Conservation (phyloP, 2,888 invertebrate genomes). For the Nasonia oneida region DNA sequence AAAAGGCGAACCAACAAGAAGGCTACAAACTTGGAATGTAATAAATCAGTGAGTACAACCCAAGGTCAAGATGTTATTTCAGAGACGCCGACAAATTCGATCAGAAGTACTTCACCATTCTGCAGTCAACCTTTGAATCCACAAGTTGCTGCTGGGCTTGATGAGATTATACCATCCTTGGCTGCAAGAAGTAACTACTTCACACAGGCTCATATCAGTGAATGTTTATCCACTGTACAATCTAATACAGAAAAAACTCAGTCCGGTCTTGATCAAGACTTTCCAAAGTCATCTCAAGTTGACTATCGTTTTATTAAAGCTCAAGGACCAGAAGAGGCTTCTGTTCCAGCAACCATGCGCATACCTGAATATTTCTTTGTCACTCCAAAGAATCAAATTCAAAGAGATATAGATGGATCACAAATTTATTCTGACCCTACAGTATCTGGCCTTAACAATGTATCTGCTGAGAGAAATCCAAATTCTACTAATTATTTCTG, state of each 20-base stretch:
- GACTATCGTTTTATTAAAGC: not conserved
- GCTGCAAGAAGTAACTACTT: not conserved
- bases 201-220: constrained; percentile 9
- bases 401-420: not conserved
- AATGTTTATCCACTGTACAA: not conserved
- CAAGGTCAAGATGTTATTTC: not conserved
- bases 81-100: constrained; percentile 29
- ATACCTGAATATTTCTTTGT: not conserved
- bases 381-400: not conserved
- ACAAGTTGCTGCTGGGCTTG: not conserved
- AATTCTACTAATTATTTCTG: not conserved
- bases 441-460: constrained; percentile 12
- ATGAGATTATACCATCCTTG: constrained; percentile 10
- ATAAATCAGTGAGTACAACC: not conserved
- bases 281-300: not conserved
- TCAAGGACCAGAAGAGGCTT: not conserved
- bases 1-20: not conserved
- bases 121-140: constrained; percentile 13
- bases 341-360: not conserved
- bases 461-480: not conserved
- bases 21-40: not conserved
- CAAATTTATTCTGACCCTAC: not conserved
- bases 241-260: not conserved
- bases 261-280: not conserved
- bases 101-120: constrained; percentile 20